These are phyloP conservation scores for Drosophila simulans DNA, from an alignment of 1,140 invertebrate genomes.

Conservation along the genomic window DNA sequence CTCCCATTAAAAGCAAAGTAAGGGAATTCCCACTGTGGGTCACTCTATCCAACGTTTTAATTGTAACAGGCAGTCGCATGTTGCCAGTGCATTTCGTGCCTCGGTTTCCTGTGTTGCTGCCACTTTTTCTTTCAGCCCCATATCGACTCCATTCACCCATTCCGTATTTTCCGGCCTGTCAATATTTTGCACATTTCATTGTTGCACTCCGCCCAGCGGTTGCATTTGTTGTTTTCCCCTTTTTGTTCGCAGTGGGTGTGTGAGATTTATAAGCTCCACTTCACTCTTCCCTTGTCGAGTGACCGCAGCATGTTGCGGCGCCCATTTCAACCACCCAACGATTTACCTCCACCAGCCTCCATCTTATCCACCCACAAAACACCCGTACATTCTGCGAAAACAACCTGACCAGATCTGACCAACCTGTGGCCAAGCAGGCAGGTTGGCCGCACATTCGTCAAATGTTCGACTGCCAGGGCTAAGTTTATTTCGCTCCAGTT, in stretches of 20 bases:
- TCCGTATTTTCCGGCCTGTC: constrained; percentile 49
- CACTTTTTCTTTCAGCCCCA: constrained; percentile 1
- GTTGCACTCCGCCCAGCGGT: constrained; percentile 48
- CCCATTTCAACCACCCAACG: constrained; percentile 33
- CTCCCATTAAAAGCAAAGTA: not conserved
- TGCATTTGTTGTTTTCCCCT: constrained; percentile 34
- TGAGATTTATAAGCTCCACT: constrained; percentile 60
- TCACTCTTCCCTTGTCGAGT: constrained; percentile 19
- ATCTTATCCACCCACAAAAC: constrained; percentile 8
- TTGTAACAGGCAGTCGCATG: constrained; percentile 69
- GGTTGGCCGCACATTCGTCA: constrained; percentile 65
- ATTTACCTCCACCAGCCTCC: constrained; percentile 9
- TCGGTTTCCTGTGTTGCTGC: not conserved
- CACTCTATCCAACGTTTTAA: constrained; percentile 43
- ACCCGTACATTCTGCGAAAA: constrained; percentile 8
- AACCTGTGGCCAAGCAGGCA: constrained; percentile 69
- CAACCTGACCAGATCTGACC: constrained; percentile 41
- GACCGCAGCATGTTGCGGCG: constrained; percentile 73
- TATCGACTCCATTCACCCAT: not conserved
- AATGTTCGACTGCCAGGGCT: constrained; percentile 47
- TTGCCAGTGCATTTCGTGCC: constrained; percentile 62
- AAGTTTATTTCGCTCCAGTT: constrained; percentile 32
- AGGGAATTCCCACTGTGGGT: not conserved
- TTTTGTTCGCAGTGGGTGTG: constrained; percentile 37
- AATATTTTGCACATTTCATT: constrained; percentile 82